These are phyloP conservation scores for Drosophila melanocephala DNA, from an alignment of 2,888 invertebrate species.

Conservation along the genomic window DNA sequence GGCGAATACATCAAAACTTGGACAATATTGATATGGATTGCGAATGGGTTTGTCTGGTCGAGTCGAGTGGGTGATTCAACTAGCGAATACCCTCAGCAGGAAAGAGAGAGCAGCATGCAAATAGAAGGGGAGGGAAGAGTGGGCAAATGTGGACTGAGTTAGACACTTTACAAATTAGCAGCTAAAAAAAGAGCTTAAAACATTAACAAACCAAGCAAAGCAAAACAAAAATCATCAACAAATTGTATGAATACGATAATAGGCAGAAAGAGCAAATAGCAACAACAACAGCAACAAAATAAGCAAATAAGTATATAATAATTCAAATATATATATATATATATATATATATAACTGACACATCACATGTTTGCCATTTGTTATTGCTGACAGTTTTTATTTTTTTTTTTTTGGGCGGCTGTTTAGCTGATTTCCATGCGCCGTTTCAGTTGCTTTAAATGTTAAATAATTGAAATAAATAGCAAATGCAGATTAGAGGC, in stretches of 20 bases:
- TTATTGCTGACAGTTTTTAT: conserved; percentile 51
- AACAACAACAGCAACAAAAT: conserved; percentile 25
- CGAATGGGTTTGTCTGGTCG: background rate
- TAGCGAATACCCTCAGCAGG: background rate
- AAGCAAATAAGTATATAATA: background rate
- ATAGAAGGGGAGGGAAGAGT: background rate
- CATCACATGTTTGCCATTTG: conserved; percentile 72
- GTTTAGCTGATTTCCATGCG: conserved; percentile 59
- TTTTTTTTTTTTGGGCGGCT: conserved; percentile 10
- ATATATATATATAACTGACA: conserved; percentile 4
- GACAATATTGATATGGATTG: conserved; percentile 27
- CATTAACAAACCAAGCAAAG: conserved; percentile 31
- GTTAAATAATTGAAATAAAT: conserved; percentile 57
- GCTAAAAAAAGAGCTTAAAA: conserved; percentile 58
- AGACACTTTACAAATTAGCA: conserved; percentile 68
- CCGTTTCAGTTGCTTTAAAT: conserved; percentile 31
- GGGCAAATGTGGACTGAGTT: conserved; percentile 22
- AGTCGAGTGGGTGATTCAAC: background rate
- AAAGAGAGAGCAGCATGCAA: conserved; percentile 1
- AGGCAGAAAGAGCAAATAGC: conserved; percentile 35
- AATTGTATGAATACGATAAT: conserved; percentile 63
- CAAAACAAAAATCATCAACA: conserved; percentile 48
- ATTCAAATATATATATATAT: background rate
- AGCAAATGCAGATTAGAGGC: conserved; percentile 42
- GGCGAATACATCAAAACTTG: conserved; percentile 2